Evolutionary conservation across 2,888 invertebrate genomes (phyloP).

Genomic region (Operophtera brumata): DNA sequence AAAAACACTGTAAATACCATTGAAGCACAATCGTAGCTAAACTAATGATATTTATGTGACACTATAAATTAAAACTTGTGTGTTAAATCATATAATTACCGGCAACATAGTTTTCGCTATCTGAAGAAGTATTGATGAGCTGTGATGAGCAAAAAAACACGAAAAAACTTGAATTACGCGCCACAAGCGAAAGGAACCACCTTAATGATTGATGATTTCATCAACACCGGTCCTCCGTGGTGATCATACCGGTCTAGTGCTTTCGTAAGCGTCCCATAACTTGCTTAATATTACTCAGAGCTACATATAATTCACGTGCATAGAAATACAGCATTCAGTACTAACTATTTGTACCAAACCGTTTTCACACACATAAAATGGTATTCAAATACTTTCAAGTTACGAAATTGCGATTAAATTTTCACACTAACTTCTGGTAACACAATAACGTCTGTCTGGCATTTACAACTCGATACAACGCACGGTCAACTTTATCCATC

Average conservation of each 20-base stretch:
- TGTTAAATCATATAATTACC: no score
- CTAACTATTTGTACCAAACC: constrained; percentile 26
- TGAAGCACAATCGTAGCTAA: no score
- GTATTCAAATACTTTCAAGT: constrained; percentile 13
- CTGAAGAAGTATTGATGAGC: no score
- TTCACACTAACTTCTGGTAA: constrained; percentile 14
- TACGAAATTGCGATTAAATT: constrained; percentile 18
- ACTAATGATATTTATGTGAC: no score
- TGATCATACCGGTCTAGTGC: neutral
- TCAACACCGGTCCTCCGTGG: neutral
- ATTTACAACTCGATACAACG: neutral
- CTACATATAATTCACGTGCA: neutral
- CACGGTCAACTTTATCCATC: constrained; percentile 5
- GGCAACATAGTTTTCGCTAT: no score
- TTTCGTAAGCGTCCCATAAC: neutral
- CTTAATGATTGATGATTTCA: no score
- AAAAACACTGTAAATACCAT: no score
- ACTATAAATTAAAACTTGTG: no score
- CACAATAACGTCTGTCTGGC: constrained; percentile 9
- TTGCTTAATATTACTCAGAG: neutral
- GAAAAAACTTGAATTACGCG: no score
- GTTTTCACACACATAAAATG: constrained; percentile 28
- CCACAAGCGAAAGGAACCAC: no score
- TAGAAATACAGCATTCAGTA: constrained; percentile 28
- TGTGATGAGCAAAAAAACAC: no score